Base-by-base conservation (phyloP, 2,888 invertebrate genomes). In the Liopterus haemorrhoidalis region DNA sequence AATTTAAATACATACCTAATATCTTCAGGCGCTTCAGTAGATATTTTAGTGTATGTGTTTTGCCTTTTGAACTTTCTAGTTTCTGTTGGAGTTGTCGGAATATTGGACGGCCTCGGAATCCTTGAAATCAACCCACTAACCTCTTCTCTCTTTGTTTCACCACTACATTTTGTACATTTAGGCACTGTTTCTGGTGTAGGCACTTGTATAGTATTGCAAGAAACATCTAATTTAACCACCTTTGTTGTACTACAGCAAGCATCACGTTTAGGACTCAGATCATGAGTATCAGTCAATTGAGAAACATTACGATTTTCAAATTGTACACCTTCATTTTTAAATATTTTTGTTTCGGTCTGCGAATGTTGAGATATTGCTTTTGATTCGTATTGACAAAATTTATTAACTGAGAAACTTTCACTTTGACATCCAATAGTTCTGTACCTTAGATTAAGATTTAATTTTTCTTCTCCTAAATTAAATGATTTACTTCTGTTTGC, bases 401-500 rank as follows among this genome's bases (percentile, higher is more conserved):
- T 55, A 46, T 55, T 52, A 12, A 43, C 35, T 6, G 30, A 37
- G 12, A 39, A 45, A n/a, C 38, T 25, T 47, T 65, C 61, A 36
- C 60, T 59, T 44, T 68, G 69, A 32, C 61, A 59, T 12, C 72
- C 74, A 67, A 62, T 71, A 63, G 58, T 81, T 72, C 59, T 70
- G 65, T 58, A 74, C 70, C 49, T 66, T 9, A 55, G 22, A 9
- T 61, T 65, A 6, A 70, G 58, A 40, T 70, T 70, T 1, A 71
- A 56, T 51, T 70, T 71, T 37, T 72, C 73, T 36, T 75, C 76
- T 2, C 77, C 76, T 54, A 76, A 67, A 57, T 76, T 75, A 54
- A 79, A 79, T 1, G 78, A 78, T 49, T 73, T 72, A 56, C 77
- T 79, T 41, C 76, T 66, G 2, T 70, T 70, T 1, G 67, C 64